Conservation (phyloP, 2,888 invertebrate genomes). For the Trachelus troglodyta region DNA sequence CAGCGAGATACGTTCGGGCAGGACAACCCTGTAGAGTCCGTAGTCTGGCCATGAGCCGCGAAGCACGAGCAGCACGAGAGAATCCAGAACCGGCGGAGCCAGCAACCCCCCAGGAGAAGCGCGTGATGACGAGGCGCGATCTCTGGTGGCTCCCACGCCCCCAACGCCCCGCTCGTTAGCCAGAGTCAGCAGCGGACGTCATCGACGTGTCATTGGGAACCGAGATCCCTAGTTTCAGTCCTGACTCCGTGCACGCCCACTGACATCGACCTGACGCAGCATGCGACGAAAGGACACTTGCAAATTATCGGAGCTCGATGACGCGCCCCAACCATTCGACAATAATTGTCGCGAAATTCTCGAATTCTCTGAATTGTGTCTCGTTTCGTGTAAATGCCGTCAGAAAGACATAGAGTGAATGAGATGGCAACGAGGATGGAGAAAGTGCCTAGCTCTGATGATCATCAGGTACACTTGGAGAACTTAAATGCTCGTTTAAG, state of each 20-base stretch:
- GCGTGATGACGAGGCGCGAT: slow-evolving; percentile 65
- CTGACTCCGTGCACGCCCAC: slow-evolving; percentile 16
- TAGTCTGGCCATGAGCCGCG: slow-evolving; percentile 9
- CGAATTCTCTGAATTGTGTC: background rate
- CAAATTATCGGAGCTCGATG: slow-evolving; percentile 50
- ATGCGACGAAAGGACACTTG: slow-evolving; percentile 32
- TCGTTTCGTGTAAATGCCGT: background rate
- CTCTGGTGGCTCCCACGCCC: slow-evolving; percentile 60
- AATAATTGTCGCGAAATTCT: background rate
- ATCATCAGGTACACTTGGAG: background rate
- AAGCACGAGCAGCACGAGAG: slow-evolving; percentile 2
- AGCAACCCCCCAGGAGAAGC: slow-evolving; percentile 25
- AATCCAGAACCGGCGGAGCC: background rate
- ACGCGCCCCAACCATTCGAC: background rate
- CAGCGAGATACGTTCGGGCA: slow-evolving; percentile 37
- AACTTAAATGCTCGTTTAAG: background rate
- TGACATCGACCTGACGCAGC: slow-evolving; percentile 56
- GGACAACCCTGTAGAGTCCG: slow-evolving; percentile 31
- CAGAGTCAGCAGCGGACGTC: slow-evolving; percentile 66
- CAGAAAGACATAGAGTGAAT: background rate
- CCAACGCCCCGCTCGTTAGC: slow-evolving; percentile 65
- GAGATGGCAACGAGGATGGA: background rate
- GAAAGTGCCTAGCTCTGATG: background rate
- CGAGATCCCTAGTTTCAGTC: slow-evolving; percentile 39
- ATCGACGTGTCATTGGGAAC: slow-evolving; percentile 65